Evolutionary conservation across 2,888 invertebrate genomes (phyloP).

Genomic region (Resseliella maxima): DNA sequence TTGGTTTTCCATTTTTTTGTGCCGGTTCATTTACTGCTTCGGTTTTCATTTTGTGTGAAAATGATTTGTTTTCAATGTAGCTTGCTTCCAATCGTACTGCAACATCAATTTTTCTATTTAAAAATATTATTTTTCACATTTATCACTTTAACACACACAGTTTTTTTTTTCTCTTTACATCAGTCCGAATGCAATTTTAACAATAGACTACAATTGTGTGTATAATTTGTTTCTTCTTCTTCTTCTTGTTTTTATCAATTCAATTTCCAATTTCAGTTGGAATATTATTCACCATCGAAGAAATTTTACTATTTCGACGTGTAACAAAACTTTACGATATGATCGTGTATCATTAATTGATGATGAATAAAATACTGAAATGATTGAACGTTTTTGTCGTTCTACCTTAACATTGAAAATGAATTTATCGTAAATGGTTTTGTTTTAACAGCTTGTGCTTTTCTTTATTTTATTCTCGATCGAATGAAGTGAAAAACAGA

Average conservation of each 20-base stretch:
- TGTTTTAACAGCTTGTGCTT: background rate
- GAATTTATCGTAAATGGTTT: background rate
- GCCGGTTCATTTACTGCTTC: background rate
- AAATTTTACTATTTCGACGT: background rate
- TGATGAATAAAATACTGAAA: background rate
- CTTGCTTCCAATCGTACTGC: background rate
- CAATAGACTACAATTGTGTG: background rate
- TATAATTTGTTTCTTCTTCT: background rate
- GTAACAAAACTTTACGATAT: background rate
- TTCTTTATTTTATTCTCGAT: background rate
- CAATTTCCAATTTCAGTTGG: too few relatives aligned
- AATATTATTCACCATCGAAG: background rate
- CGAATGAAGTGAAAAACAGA: too few relatives aligned
- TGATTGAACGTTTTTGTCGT: background rate
- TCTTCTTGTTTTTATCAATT: too few relatives aligned
- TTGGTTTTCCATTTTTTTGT: conserved; percentile 2
- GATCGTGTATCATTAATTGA: background rate
- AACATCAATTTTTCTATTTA: background rate
- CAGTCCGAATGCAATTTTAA: background rate
- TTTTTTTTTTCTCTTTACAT: background rate
- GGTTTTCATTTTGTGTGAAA: conserved; percentile 24
- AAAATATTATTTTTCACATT: too few relatives aligned
- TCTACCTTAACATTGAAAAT: background rate
- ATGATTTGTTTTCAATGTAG: background rate
- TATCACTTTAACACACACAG: too few relatives aligned